These are phyloP conservation scores for Lanistes nyassanus DNA, from an alignment of 1,140 invertebrate genomes.

Conservation along the genomic window DNA sequence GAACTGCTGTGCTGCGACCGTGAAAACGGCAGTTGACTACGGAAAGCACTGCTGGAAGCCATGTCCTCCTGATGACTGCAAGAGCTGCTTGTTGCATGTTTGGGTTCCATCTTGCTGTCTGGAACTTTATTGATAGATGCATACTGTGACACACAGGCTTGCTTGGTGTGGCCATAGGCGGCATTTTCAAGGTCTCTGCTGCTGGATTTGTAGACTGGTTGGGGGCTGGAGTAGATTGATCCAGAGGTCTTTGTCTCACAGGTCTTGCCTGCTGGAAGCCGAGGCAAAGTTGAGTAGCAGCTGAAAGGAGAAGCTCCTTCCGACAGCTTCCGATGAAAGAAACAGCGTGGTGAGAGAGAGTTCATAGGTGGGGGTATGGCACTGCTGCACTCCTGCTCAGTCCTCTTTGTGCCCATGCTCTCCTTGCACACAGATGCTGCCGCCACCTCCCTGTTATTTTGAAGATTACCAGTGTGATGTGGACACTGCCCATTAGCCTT, in stretches of 20 bases:
- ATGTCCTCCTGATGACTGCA: too few species aligned
- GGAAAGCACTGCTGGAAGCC: conserved; percentile 6
- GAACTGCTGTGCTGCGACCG: background rate
- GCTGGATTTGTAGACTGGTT: background rate
- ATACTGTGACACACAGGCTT: too few species aligned
- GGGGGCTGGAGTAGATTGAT: background rate
- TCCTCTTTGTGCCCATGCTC: too few species aligned
- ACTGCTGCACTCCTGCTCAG: background rate
- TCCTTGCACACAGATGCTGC: too few species aligned
- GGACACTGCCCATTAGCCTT: conserved; percentile 6
- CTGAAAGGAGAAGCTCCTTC: conserved; percentile 18
- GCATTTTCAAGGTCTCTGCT: too few species aligned
- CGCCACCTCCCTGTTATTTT: background rate
- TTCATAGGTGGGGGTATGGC: conserved; percentile 8
- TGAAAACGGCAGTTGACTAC: background rate
- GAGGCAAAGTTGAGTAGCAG: conserved; percentile 28
- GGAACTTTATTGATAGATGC: too few species aligned
- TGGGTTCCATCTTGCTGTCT: too few species aligned
- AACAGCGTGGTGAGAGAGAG: conserved; percentile 11
- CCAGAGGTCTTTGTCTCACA: background rate
- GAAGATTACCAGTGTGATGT: background rate
- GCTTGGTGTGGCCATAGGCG: too few species aligned
- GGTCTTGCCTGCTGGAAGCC: background rate
- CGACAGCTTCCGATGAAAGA: conserved; percentile 20
- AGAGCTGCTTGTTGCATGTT: too few species aligned